Evolutionary conservation across 2,888 invertebrate genomes (phyloP), one percentile per base, ranked within the genome.

Genomic region (Macaria notata): DNA sequence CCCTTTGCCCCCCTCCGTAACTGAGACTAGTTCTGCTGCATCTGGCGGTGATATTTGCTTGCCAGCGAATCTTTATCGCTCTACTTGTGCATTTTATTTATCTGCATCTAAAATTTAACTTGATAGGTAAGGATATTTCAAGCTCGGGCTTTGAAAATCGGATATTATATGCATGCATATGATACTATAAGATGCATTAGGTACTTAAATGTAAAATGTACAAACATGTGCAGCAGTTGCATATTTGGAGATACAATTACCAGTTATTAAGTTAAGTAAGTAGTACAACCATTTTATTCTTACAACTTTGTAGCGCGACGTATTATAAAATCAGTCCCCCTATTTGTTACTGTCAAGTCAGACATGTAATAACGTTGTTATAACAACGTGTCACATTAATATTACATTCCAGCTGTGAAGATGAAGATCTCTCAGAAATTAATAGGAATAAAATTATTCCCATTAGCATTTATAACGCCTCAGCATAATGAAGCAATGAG

Each of bases 11-110:
- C 63, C 57, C 62, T 56, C 69, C 70, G 70, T 68, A 72, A 69
- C 69, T 66, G 65, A 69, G 67, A 61, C 65, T 67, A 63, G 64
- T 69, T 68, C 61, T 55, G 56, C 62, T 76, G 72, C 73, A 75
- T 72, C 71, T 73, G 75, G 63, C 72, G 69, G 69, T 59, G 66
- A 73, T 75, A 75, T 78, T 75, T 73, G 69, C 55, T 59, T 63
- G 46, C 52, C 46, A 54, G 33, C 53, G 56, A 49, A 61, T 45
- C 51, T 49, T 66, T 56, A 50, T 58, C 54, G 56, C 45, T 61
- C 48, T 48, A 48, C 46, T 33, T 51, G 46, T 41, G 8, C 29
- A 54, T 56, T 46, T 59, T 56, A 50, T 43, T 29, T 49, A 42
- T 59, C 49, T n/a, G 41, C 9, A 8, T 36, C 9, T 5, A 41